Base-by-base conservation (phyloP, 2,888 invertebrate species). In the Athetis lepigone region DNA sequence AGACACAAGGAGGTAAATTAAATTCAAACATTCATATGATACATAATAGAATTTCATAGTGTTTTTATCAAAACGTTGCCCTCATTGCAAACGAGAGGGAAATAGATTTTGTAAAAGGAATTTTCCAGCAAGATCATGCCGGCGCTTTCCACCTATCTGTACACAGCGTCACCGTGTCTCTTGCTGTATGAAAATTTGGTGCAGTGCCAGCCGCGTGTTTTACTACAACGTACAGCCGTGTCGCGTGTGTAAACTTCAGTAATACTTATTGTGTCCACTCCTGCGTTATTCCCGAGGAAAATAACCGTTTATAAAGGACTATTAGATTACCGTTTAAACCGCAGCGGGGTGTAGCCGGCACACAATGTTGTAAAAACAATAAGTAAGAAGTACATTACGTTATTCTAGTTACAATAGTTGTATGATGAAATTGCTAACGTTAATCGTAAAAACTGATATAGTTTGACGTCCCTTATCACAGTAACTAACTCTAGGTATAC, bases 361-460 rank as follows among this genome's bases (percentile, higher is more conserved):
- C n/a, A 19, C 19, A 5, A 29, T 19, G n/a, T 8, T 23, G 23
- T 68, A 23, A n/a, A 67, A 43, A 42, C 21, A 25, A 18, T 36
- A n/a, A 6, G n/a, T 23, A 6, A 25, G 23, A 6, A 25, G 23
- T 37, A 43, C 7, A 13, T 29, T 23, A 40, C 8, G 54, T 37
- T 40, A 13, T 60, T 47, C 23, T 36, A 19, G 21, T 50, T 13
- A 43, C 46, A 59, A 40, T 50, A 55, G 21, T 52, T 36, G 18
- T 51, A 45, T 69, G 47, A 75, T 37, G 45, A 68, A 69, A 74
- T 61, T 45, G 37, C 33, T 40, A 50, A 51, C 42, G 27, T 46
- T 62, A 75, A 59, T 70, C 61, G 42, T 64, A 62, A 59, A 36
- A 52, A 66, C 56, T 78, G 70, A 70, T 78, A 75, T 51, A 61